Evolutionary conservation across 2,113 vertebrate genomes (phyloP).

Genomic region (Perca fluviatilis): DNA sequence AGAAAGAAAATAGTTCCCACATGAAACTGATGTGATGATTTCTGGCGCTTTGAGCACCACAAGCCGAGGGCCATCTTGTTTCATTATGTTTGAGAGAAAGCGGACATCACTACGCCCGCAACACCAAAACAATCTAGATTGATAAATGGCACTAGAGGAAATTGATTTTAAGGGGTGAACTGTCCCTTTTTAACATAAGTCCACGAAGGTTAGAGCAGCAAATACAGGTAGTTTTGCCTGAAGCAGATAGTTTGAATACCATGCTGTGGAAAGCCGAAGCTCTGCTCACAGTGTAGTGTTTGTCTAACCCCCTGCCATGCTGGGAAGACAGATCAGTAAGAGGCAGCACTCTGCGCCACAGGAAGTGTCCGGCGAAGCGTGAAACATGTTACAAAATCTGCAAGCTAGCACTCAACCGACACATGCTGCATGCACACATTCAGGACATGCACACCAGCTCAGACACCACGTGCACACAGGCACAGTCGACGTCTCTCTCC

Average conservation of each 20-base stretch:
- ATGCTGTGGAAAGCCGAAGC: slow-evolving; percentile 19
- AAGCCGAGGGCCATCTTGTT: too few relatives aligned
- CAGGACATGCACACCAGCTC: slow-evolving; percentile 23
- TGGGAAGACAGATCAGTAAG: slow-evolving; percentile 62
- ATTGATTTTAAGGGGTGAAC: too few relatives aligned
- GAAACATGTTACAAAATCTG: slow-evolving; percentile 67
- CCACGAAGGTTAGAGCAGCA: not conserved
- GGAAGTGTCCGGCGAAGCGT: slow-evolving; percentile 56
- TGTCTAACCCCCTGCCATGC: slow-evolving; percentile 52
- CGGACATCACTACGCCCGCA: too few relatives aligned
- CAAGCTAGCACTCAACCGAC: slow-evolving; percentile 56
- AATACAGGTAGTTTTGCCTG: slow-evolving; percentile 5
- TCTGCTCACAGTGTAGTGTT: slow-evolving; percentile 41
- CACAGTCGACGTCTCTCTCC: slow-evolving; percentile 7
- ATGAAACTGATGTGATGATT: too few relatives aligned
- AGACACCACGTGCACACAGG: slow-evolving; percentile 7
- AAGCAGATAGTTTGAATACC: slow-evolving; percentile 19
- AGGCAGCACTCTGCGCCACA: slow-evolving; percentile 46
- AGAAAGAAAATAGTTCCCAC: too few relatives aligned
- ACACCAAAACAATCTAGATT: too few relatives aligned
- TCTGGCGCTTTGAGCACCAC: too few relatives aligned
- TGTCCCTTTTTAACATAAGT: too few relatives aligned
- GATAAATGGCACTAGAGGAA: too few relatives aligned
- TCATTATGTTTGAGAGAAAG: too few relatives aligned
- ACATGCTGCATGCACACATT: slow-evolving; percentile 44